Base-by-base conservation (phyloP, 2,888 invertebrate species). In the Atrina japonica region DNA sequence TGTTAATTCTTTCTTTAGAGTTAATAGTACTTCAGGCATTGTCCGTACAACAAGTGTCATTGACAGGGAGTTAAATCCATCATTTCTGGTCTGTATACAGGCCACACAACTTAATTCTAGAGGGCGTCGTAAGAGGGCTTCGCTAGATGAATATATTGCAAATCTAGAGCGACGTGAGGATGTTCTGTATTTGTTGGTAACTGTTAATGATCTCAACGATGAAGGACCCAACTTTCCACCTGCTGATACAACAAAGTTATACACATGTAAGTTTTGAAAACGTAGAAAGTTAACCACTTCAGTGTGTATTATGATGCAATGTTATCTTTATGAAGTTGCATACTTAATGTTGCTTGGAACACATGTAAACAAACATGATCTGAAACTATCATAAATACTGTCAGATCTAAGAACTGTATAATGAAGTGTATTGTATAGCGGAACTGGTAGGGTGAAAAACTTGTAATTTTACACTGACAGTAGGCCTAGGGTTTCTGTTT, bases 31-130 rank as follows among this genome's bases (percentile, higher is more conserved):
- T 0, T 74, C 75, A 16, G 86, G 86, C 11, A 16, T n/a, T 0
- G 76, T 86, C 6, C 58, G 47, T 16, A 82, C 82, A 5, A 58
- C 35, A 23, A 94, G 93, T 80, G 93, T 92, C 0, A 91, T 96
- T 45, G 95, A 96, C 84, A 92, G 95, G 47, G 96, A 96, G 86
- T 92, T 92, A 23, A 94, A 94, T 70, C 93, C 94, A 0, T 92
- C 93, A 0, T 92, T 96, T 27, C 92, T 93, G 2, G 91, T 96
- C 18, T 94, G 94, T 83, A 93, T 95, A 0, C 93, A 94, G 79
- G 96, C 96, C 0, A 92, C 93, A 27, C 95, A 95, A 82, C 94
- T 94, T 16, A 9, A 7, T 2, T 91, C 91, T 43, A 94, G 94
- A 6, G 65, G 66, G 0, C 75, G 81, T 0, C 67, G 58, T 21